Base-by-base conservation (phyloP, 2,888 invertebrate species). In the Selenia dentaria region DNA sequence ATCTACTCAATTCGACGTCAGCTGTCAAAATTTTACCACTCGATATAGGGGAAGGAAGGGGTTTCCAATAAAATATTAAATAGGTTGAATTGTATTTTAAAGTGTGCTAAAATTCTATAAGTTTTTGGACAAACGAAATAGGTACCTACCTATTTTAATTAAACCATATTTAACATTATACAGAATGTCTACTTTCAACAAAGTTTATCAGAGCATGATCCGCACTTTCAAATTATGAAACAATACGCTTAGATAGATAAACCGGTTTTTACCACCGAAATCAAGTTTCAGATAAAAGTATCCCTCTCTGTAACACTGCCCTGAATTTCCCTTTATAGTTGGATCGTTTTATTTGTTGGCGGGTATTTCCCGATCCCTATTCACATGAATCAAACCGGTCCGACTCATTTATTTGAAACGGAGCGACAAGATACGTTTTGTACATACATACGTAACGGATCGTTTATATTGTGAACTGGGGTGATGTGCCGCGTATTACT, bases 341-440 rank as follows among this genome's bases (percentile, higher is more conserved):
- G 62, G 71, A 73, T 71, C 77, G 79, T 85, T 86, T 87, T 86
- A 87, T 86, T 86, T 83, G 87, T 74, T 72, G 63, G 74, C 70
- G 74, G 74, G 74, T 74, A 76, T 82, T 85, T 83, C 68, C 79
- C 74, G 77, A 70, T 79, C 85, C 85, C 85, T 78, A 79, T 85
- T 79, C 84, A 70, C 81, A 87, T 88, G 86, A 85, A 87, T 88
- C 87, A 88, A 88, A 85, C 79, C 72, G 83, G 70, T 68, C 84
- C 82, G 70, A 79, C 82, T 87, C 86, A 87, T 88, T 88, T 87
- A 84, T 88, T 87, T 83, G 84, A 80, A 84, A 78, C 79, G 72
- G 68, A 71, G 70, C 67, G 70, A 70, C 73, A 73, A 77, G 78
- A 76, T 78, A 77, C 40, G 36, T 31, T 18, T 24, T 14, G 35